Percentiles rank a stretch among this genome's conserved stretches.
Evolutionary conservation across 2,888 invertebrate species (phyloP).

Genomic region (Andricus quercusramuli): DNA sequence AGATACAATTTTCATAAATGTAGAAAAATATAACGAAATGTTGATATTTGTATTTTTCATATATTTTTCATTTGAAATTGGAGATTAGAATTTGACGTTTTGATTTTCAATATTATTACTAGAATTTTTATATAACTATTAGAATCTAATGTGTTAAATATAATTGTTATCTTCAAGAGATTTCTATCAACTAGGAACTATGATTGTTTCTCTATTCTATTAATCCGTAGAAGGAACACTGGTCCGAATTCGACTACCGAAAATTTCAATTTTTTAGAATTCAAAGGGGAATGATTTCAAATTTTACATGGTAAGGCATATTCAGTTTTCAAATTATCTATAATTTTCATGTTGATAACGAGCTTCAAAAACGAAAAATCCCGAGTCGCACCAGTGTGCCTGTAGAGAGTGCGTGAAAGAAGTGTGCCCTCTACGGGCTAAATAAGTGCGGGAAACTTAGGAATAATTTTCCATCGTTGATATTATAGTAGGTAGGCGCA

Average conservation of each 20-base stretch:
- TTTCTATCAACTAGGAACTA: not conserved
- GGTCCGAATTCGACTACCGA: no score
- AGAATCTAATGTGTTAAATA: not conserved
- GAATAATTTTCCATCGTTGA: slow-evolving; percentile 1
- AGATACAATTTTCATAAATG: not conserved
- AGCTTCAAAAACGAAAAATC: no score
- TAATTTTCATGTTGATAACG: no score
- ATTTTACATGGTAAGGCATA: no score
- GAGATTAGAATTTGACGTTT: not conserved
- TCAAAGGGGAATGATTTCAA: no score
- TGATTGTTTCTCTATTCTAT: not conserved
- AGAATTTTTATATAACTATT: not conserved
- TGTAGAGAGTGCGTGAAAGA: no score
- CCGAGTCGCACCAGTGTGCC: no score
- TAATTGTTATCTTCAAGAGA: not conserved
- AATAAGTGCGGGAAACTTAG: not conserved
- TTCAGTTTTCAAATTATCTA: no score
- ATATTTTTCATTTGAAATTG: not conserved
- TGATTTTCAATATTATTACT: not conserved
- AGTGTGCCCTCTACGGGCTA: no score
- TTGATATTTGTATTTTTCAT: not conserved
- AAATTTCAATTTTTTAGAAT: no score
- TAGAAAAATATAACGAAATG: not conserved
- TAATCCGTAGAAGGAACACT: no score
- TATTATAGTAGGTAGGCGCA: not conserved